Evolutionary conservation across 2,888 invertebrate genomes (phyloP), one percentile per base, ranked within the genome.

Genomic region (Tryphoninae sp.): DNA sequence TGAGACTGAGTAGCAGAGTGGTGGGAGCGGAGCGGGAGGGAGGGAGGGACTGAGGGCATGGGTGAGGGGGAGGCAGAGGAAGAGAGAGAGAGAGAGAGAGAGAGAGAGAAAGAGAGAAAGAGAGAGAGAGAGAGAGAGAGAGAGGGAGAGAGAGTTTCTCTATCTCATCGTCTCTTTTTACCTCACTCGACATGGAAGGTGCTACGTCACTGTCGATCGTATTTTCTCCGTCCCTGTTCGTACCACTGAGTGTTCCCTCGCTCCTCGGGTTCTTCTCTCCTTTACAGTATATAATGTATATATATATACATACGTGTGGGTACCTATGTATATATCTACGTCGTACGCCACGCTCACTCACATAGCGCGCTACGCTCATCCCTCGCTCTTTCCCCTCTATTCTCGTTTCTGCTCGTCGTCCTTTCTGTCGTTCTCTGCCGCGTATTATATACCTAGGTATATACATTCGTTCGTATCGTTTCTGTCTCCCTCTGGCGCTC

Each of bases 141-240:
- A 62, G 51, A 81, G 11, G 64, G 61, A 26, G 0, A 26, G 26
- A 4, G 33, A 33, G 33, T 65, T 76, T 79, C 80, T 79, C 71
- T 76, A 82, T 79, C 61, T 45, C 6, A 51, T 23, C 59, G 59
- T 74, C 80, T 65, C 78, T 83, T 83, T 83, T 84, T 82, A 83
- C 74, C 81, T 82, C 83, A 79, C 80, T 78, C 82, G 79, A 77
- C 75, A 55, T 79, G 73, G 72, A 83, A 86, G 84, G 86, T 87
- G 85, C 88, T 88, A 85, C 85, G 88, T 88, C 87, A 88, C 87
- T 86, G 87, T 87, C 87, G 83, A 84, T 81, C 81, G 73, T 82
- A 84, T 83, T 84, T 83, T 84, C 82, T 83, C 78, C 85, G 84
- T 84, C 83, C 77, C 69, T 64, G 73, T 74, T 51, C 72, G 77